These are phyloP conservation scores for Glaucidium brasilianum DNA, from an alignment of 2,113 vertebrate species.

Conservation along the genomic window DNA sequence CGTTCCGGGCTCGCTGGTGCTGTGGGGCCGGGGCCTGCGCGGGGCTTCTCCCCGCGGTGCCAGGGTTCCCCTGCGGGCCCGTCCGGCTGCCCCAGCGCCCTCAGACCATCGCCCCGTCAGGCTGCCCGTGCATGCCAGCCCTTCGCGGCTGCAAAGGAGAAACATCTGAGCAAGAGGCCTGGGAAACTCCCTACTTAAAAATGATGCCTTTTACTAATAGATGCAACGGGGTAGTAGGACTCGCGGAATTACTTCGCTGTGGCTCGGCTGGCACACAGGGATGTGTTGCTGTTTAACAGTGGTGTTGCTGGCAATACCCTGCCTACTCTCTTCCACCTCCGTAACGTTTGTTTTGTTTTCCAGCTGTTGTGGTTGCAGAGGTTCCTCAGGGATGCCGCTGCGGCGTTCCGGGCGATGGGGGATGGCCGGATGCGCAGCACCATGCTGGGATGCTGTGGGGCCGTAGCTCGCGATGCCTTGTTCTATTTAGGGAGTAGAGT, in stretches of 20 bases:
- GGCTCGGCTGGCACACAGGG: background rate
- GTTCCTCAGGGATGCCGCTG: background rate
- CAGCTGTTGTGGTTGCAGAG: background rate
- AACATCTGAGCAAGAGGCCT: background rate
- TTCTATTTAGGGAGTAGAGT: background rate
- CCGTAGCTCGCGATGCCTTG: rapidly evolving
- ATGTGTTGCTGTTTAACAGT: background rate
- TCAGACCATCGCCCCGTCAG: too few species aligned
- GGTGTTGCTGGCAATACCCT: background rate
- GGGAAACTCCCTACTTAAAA: background rate
- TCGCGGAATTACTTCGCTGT: rapidly evolving
- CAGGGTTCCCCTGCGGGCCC: rapidly evolving
- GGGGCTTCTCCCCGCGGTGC: rapidly evolving
- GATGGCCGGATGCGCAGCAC: background rate
- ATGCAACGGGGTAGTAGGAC: background rate
- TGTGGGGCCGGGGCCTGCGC: too few species aligned
- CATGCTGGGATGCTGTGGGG: rapidly evolving
- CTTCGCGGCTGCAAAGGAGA: background rate
- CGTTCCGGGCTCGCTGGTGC: rapidly evolving
- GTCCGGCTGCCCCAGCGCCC: background rate
- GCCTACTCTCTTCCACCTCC: background rate
- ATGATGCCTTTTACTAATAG: background rate
- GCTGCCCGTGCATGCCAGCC: background rate
- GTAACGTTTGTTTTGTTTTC: rapidly evolving
- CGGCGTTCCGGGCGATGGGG: rapidly evolving